Evolutionary conservation across 2,888 invertebrate species (phyloP).

Genomic region (Microctonus aethiopoides): DNA sequence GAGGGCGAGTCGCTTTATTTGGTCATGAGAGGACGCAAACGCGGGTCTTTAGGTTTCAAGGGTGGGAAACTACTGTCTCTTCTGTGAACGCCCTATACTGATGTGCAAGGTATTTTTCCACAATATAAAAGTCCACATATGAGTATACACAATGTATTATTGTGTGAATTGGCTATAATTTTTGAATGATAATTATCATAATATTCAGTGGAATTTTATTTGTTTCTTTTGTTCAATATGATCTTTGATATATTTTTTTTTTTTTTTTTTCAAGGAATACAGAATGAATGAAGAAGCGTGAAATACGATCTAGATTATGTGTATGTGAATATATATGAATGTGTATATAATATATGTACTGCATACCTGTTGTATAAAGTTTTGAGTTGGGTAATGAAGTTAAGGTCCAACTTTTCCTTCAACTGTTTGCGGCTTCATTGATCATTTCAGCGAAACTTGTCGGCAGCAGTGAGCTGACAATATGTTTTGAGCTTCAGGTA

Average conservation of each 20-base stretch:
- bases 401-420: not conserved
- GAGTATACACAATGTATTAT: not conserved
- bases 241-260: not conserved
- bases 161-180: not conserved
- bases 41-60: conserved; percentile 45
- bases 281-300: not conserved
- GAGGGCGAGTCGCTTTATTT: conserved; percentile 45
- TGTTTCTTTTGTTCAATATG: not conserved
- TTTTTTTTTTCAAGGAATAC: no score
- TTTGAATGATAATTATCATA: not conserved
- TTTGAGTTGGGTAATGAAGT: not conserved
- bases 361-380: not conserved
- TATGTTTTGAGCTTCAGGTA: not conserved
- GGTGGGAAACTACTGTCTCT: conserved; percentile 44
- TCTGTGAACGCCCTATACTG: conserved; percentile 20
- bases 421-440: not conserved
- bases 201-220: not conserved
- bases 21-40: conserved; percentile 44
- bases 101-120: not conserved
- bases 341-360: not conserved
- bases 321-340: no score
- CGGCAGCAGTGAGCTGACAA: not conserved
- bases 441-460: not conserved
- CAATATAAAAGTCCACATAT: not conserved
- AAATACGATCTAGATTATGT: not conserved